Base-by-base conservation (phyloP, 1,140 invertebrate species). In the Homarus americanus region DNA sequence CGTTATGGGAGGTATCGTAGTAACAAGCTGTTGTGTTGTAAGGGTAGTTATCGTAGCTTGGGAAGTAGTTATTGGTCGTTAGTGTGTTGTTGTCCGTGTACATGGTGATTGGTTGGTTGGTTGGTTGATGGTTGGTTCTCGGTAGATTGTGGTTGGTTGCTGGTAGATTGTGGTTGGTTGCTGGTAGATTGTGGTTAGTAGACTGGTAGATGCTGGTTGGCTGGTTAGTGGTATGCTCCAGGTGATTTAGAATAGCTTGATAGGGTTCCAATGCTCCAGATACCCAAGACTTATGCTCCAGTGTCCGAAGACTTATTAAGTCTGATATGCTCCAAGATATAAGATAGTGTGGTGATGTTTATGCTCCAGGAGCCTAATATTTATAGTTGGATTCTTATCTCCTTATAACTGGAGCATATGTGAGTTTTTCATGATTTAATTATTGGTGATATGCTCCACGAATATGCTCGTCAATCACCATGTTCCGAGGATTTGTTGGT, bases 21-120 rank as follows among this genome's bases (percentile, higher is more conserved):
- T 20, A 38, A 36, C 80, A 83, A 24, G 53, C 32, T 0, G 85
- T 32, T 24, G 49, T 72, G 85, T 87, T 87, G 53, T 58, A 40
- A 58, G 66, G n/a, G 40, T 32, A 7, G 69, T 28, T 15, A 24
- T 75, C 83, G 85, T 87, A 87, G 36, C 34, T 24, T 7, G 41
- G 41, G 78, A 41, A 58, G 82, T 72, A 72, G 9, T 5, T 44
- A 24, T 15, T 58, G 53, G 53, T 58, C 4, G 15, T 58, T 10
- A 20, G 3, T 2, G 53, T 58, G 10, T 12, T 58, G 53, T 58
- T 58, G 0, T 1, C 53, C 17, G 53, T 72, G 36, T 72, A 53
- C n/a, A 41, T 41, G n/a, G 58, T 72, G 36, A 10, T 58, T 24
- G n/a, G n/a, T 1, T 36, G 1, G n/a, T 20, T 49, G 5, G 28